Percentiles rank a stretch among this genome's conserved stretches.
Conservation (phyloP, 2,888 invertebrate species). For the Neoaliturus tenellus region DNA sequence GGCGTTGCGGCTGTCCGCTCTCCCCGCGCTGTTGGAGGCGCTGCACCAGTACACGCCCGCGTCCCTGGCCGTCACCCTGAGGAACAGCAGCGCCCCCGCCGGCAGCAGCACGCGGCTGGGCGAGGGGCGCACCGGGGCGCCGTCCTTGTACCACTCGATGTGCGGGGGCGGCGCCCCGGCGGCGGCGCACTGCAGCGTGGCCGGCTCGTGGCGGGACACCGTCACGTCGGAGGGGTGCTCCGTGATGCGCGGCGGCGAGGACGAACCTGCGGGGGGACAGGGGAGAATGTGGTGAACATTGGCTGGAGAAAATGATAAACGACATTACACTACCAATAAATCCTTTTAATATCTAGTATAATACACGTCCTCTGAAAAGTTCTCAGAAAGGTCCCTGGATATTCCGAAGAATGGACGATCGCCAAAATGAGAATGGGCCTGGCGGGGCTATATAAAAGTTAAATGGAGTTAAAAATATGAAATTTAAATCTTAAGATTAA, state of each 20-base stretch:
- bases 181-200: slow-evolving; percentile 93
- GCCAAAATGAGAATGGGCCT: no score
- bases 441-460: no score
- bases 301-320: no score
- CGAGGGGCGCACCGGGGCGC: slow-evolving; percentile 76
- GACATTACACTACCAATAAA: no score
- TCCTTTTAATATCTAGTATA: no score
- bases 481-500: no score
- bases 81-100: slow-evolving; percentile 95
- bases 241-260: slow-evolving; percentile 86
- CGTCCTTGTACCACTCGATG: slow-evolving; percentile 90
- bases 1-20: slow-evolving; percentile 93
- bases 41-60: slow-evolving; percentile 98
- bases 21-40: slow-evolving; percentile 93
- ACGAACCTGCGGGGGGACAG: no score
- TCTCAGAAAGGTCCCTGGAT: no score
- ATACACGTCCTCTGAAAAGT: no score
- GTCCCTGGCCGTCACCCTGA: slow-evolving; percentile 94
- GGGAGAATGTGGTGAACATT: no score
- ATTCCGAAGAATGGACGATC: no score
- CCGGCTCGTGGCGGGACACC: slow-evolving; percentile 93
- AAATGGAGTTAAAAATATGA: no score
- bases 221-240: slow-evolving; percentile 95
- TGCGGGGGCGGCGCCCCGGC: slow-evolving; percentile 87
- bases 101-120: slow-evolving; percentile 89